phyloP scores from a whole-genome alignment of 2,113 vertebrate genomes.

The Percina caprodes region DNA sequence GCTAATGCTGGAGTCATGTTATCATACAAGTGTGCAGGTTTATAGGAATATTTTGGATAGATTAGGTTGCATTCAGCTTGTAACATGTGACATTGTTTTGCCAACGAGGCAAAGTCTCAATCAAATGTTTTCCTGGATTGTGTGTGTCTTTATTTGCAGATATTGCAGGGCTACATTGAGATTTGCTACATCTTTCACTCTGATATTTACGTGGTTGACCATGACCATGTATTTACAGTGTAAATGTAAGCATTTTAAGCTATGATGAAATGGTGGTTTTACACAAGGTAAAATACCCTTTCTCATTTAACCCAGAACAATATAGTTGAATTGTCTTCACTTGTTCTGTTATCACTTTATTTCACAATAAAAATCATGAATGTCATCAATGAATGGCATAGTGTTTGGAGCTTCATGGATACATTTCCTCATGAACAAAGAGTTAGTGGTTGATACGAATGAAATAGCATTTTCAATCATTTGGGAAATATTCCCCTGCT shows the following conservation, averaged over 20 bases:
- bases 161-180: not conserved
- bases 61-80: conserved; percentile 41
- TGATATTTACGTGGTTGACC: not conserved
- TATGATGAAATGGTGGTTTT: accelerated
- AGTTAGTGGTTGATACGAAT: conserved; percentile 4
- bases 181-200: not conserved
- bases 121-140: not conserved
- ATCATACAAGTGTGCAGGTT: conserved; percentile 37
- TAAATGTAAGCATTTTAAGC: not conserved
- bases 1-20: conserved; percentile 53
- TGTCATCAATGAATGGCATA: too few species aligned
- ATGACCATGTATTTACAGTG: not conserved
- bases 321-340: not conserved
- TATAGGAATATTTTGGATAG: conserved; percentile 50
- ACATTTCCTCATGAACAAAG: accelerated
- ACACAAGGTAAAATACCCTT: not conserved
- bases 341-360: too few species aligned
- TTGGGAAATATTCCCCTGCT: conserved; percentile 41
- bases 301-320: not conserved
- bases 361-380: too few species aligned
- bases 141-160: conserved; percentile 35
- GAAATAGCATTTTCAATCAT: conserved; percentile 1
- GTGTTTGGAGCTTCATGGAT: not conserved
- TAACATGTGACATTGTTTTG: conserved; percentile 7
- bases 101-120: not conserved